A percentile compares a stretch with the other conserved stretches of the same genome.
These are phyloP conservation scores for Drosophila subquinaria DNA, from an alignment of 2,888 invertebrate species.

Conservation along the genomic window DNA sequence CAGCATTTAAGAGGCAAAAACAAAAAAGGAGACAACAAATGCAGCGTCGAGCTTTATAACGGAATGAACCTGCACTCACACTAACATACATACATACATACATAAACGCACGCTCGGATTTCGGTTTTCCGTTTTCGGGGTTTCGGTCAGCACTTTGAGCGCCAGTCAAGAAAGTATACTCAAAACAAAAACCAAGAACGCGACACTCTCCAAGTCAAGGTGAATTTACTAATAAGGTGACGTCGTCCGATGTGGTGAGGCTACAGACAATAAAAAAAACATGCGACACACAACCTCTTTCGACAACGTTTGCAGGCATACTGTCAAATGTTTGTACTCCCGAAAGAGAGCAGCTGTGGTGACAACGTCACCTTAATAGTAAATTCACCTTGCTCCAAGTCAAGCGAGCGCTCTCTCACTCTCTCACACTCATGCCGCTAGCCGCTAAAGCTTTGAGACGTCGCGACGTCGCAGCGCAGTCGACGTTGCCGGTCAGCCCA, in stretches of 20 bases:
- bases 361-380: too few relatives aligned
- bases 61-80: constrained; percentile 51
- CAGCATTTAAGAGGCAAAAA: background rate
- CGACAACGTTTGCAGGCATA: too few relatives aligned
- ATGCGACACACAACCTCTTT: too few relatives aligned
- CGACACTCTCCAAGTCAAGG: background rate
- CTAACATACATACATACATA: constrained; percentile 26
- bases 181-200: constrained; percentile 50
- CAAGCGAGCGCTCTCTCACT: background rate
- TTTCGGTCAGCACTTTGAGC: constrained; percentile 14
- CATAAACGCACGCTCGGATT: constrained; percentile 15
- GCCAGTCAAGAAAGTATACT: constrained; percentile 39
- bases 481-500: constrained; percentile 16
- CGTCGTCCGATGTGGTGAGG: too few relatives aligned
- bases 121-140: background rate
- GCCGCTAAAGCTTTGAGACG: constrained; percentile 23
- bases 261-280: too few relatives aligned
- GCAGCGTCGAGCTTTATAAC: constrained; percentile 56
- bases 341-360: too few relatives aligned
- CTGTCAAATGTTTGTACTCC: too few relatives aligned
- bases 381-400: too few relatives aligned
- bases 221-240: too few relatives aligned
- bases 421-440: constrained; percentile 3
- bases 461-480: background rate
- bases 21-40: constrained; percentile 42